Evolutionary conservation across 2,113 vertebrate genomes (phyloP), one percentile per base, ranked within the genome.

Genomic region (Lanius collurio): DNA sequence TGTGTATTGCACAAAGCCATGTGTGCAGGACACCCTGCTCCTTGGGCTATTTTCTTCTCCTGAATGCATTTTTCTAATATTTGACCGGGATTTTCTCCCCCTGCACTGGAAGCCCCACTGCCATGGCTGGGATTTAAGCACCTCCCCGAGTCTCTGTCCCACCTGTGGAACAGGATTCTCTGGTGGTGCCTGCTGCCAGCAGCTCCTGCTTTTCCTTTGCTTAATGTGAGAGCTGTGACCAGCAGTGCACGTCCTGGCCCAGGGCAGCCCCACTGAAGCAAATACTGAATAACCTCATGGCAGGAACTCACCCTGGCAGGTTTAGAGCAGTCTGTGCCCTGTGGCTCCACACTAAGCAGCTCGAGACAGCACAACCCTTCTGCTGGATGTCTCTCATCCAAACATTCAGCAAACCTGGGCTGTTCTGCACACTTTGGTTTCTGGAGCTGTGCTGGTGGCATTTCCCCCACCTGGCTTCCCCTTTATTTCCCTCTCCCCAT

Each of bases 151-250:
- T 14, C 47, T 59, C 30, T 53, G 27, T 14, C 23, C 33, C 33
- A 23, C 3, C 3, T 0, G 1, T 15, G 42, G 56, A 26, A 1
- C 10, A 75, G 44, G 31, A 26, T 13, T 24, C 50, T 6, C 35
- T 15, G 64, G 46, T 13, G 49, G 37, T 7, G 6, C 24, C 20
- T 55, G 67, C 1, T 1, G 42, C 49, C 41, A 60, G 30, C 53
- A 60, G 33, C 4, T 62, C 18, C 63, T 74, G 42, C 50, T 71
- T 21, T 10, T 46, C 10, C 7, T 35, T 14, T 56, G 35, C 31
- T 71, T 27, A 5, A 12, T 24, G 26, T 39, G 35, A 59, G 35
- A 49, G 53, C 62, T n/a, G 30, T 27, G 53, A 19, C 52, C 69
- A 35, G 1, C 44, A 50, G 52, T 7, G 42, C 22, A 2, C 14